These are phyloP conservation scores for Deilephila elpenor DNA, from an alignment of 2,888 invertebrate species.

Conservation along the genomic window DNA sequence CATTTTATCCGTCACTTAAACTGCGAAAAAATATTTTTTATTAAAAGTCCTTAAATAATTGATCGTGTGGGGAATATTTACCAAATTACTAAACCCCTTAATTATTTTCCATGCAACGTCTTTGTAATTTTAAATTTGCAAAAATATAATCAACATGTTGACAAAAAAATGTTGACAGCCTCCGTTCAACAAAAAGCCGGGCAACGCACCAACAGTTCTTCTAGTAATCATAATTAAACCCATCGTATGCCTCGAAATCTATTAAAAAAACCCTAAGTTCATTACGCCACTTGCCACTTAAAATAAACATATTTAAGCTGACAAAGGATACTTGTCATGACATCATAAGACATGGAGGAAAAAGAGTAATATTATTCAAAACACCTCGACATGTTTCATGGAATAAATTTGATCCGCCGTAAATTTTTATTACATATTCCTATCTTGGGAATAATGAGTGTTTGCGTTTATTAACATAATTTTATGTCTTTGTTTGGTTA, in stretches of 20 bases:
- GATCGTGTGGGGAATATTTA: no score
- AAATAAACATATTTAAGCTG: background rate
- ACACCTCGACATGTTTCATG: background rate
- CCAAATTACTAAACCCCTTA: no score
- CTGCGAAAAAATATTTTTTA: no score
- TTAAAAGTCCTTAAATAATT: no score
- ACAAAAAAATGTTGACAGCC: no score
- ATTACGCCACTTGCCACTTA: background rate
- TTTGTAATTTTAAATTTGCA: no score
- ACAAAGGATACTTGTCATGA: background rate
- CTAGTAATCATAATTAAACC: no score
- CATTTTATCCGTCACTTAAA: no score
- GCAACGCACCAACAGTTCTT: no score
- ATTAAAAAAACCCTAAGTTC: background rate
- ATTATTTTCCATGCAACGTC: no score
- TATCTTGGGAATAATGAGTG: slow-evolving; percentile 8
- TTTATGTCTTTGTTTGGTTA: background rate
- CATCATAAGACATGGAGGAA: background rate
- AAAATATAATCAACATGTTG: no score
- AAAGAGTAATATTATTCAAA: slow-evolving; percentile 21
- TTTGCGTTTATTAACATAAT: slow-evolving; percentile 17
- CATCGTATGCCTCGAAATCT: background rate
- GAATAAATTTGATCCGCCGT: slow-evolving; percentile 18
- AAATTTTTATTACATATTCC: slow-evolving; percentile 25
- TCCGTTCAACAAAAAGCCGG: no score